Evolutionary conservation across 2,888 invertebrate genomes (phyloP), one percentile per base, ranked within the genome.

Genomic region (Venustoraphidia nigricollis): DNA sequence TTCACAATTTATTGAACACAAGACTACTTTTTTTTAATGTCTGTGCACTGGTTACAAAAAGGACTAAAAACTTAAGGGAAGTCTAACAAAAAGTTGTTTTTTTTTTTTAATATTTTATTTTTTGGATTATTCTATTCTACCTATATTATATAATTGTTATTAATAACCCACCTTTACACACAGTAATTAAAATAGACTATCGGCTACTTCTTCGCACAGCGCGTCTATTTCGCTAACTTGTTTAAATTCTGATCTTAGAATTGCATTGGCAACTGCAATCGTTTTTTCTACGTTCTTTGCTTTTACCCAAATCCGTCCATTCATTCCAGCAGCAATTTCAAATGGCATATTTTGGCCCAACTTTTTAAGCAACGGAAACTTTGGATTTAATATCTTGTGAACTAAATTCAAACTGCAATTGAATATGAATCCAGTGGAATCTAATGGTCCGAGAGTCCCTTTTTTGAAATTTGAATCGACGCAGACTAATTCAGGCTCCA

Each of bases 271-370:
- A n/a, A 94, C 66, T 3, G 83, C 84, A 47, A 93, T 78, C 2
- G 88, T 85, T 55, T 89, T 83, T 49, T 76, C 73, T 46, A 76
- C 68, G 2, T 77, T 72, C 46, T 77, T 77, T 0, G 83, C 80
- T 61, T 83, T 84, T 8, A 97, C 74, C 96, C 96, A 97, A 45
- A 97, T 79, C 55, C 86, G 79, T 1, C 98, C 98, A 65, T 98
- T 98, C 72, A 94, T 78, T 0, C 97, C 98, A 5, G 92, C 77
- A 1, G 91, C 89, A 42, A 90, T 71, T 69, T 96, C 96, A 70
- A 82, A 95, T 0, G 84, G 81, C 64, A 88, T 77, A 60, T 80
- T 81, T 56, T 81, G 79, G 10, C 84, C 87, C 13, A 96, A 66
- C 0, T 77, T 75, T 34, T 76, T 69, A 47, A 96, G 63, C 46